Base-by-base conservation (phyloP, 2,797 vertebrate genomes). In the Mallotus villosus region DNA sequence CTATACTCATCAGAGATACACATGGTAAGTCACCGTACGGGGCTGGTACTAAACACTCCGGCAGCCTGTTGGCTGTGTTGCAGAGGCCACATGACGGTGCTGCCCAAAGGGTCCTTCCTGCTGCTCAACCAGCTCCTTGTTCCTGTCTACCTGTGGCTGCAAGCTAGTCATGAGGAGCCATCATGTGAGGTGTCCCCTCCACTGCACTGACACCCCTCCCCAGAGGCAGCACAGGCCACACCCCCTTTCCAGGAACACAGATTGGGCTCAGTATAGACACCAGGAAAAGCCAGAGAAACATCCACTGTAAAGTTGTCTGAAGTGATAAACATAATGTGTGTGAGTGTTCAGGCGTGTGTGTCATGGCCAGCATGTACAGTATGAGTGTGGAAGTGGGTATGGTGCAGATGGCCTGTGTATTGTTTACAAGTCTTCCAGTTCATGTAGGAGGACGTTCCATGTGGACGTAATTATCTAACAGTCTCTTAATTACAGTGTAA, bases 111-210 rank as follows among this genome's bases (percentile, higher is more conserved):
- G 51, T 51, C n/a, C 71, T 71, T 25, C 49, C 72, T 62, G 19
- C 76, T 71, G 60, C 57, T 81, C 64, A 87, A 90, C 82, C 81
- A 57, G 82, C 72, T 75, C 80, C 82, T 89, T 91, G 87, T 92
- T 89, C 66, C 9, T 80, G 55, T 88, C 84, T 74, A 92, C 90
- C 85, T 87, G 73, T 58, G 90, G 90, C 90, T 78, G 87, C 72
- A 32, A 62, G 5, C 73, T 71, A 70, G 74, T 76, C 78, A 76
- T 81, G 68, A 67, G 73, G 75, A 27, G 19, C 53, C 55, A 85
- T 82, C 86, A 89, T 91, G 89, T 90, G 90, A 90, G 73, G 32
- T 11, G n/a, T 74, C 7, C 29, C 67, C 68, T 24, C 8, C 32
- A 8, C 32, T 34, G 32, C 6, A 6, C 41, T 46, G 41, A 46